Conservation (phyloP, 2,888 invertebrate species). For the Leistus spinibarbis region DNA sequence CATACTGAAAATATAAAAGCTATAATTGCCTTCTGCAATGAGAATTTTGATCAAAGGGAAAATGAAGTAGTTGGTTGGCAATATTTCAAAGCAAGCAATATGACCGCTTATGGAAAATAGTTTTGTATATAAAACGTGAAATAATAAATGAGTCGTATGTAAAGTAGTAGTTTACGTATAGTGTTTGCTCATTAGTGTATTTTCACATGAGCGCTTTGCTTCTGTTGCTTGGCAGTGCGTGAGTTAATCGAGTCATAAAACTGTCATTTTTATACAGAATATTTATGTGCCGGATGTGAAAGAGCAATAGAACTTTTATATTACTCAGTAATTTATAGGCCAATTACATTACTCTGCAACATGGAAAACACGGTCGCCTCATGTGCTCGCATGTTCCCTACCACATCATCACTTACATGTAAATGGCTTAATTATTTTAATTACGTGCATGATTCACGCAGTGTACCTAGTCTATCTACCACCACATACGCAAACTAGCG, state of each 20-base stretch:
- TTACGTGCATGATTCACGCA: constrained; percentile 36
- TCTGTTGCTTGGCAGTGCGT: constrained; percentile 33
- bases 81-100: neutral
- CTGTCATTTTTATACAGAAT: constrained; percentile 39
- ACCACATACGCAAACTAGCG: neutral
- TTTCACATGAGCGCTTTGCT: constrained; percentile 31
- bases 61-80: neutral
- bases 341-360: constrained; percentile 38
- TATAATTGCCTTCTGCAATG: neutral
- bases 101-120: neutral
- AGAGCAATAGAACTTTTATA: constrained; percentile 39
- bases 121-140: neutral
- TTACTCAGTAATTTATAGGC: constrained; percentile 39
- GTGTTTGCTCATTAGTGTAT: constrained; percentile 32
- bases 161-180: constrained; percentile 9
- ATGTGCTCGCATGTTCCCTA: constrained; percentile 27
- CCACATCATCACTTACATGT: constrained; percentile 39
- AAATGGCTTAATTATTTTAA: constrained; percentile 40
- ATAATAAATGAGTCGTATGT: neutral
- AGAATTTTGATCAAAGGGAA: neutral
- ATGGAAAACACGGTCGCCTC: constrained; percentile 20
- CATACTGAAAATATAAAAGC: neutral
- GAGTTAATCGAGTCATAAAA: constrained; percentile 38
- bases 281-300: constrained; percentile 40
- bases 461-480: neutral